Base-by-base conservation (phyloP, 1,140 invertebrate species). In the Drosophila neocordata region DNA sequence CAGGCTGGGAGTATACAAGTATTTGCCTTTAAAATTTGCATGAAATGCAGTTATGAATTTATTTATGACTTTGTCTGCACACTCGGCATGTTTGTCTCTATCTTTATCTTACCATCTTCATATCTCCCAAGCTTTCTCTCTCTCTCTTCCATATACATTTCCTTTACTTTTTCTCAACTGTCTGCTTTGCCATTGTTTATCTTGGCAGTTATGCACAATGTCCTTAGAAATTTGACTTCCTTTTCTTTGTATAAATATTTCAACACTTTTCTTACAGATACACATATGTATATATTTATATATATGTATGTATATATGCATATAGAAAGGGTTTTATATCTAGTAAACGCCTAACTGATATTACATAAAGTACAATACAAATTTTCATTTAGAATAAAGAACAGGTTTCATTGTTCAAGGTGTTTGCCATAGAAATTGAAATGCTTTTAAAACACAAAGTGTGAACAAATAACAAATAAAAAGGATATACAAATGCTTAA, bases 21-120 rank as follows among this genome's bases (percentile, higher is more conserved):
- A 66, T 65, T 75, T 67, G 65, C 62, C 68, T 68, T 65, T 56
- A 41, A 72, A 79, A 65, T 79, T 71, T 77, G 77, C 78, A 78
- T 81, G 68, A 59, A 51, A 82, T 81, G 82, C 65, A 72, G 67
- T 70, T 75, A 76, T 77, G 79, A 85, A 82, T 85, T 81, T 82
- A 85, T 85, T 85, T 85, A 85, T 78, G 82, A 75, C 68, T 72
- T 63, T 68, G 70, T 58, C 56, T 71, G 56, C 59, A 53, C 71
- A 38, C 48, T 44, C 52, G 66, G 37, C 27, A 61, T 41, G 57
- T 57, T 67, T 69, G 38, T 35, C 51, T 37, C 35, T 58, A 31
- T 61, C 56, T 62, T 72, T 57, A 62, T 35, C 27, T 15, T 13
- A 8, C n/a, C 44, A 22, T 48, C 20, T 60, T 15, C 18, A 13